Evolutionary conservation across 1,140 invertebrate species (phyloP).

Genomic region (Aphelenchoides besseyi): DNA sequence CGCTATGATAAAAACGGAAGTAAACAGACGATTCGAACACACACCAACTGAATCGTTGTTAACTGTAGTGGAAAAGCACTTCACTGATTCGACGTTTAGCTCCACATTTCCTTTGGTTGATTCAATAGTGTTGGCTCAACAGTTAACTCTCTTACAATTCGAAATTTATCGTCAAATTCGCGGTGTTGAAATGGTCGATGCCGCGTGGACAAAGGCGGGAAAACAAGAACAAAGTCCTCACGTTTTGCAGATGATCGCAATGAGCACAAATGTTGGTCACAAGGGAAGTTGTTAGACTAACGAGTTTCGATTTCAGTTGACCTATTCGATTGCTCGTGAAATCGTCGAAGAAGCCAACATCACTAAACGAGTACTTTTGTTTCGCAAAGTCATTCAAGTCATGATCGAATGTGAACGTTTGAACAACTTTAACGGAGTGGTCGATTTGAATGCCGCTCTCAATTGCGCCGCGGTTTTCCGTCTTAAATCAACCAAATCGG

Average conservation of each 20-base stretch:
- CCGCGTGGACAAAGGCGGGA: neutral
- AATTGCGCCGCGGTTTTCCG: neutral
- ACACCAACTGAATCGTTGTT: neutral
- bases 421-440: neutral
- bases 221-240: neutral
- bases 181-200: neutral
- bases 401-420: neutral
- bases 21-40: neutral
- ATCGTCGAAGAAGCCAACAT: neutral
- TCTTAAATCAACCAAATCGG: neutral
- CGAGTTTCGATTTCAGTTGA: neutral
- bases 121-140: neutral
- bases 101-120: neutral
- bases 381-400: neutral
- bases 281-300: neutral
- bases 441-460: neutral
- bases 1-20: neutral
- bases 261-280: conserved; percentile 4
- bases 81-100: neutral
- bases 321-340: neutral
- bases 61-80: neutral
- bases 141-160: neutral
- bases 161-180: neutral
- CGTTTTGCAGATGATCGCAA: neutral
- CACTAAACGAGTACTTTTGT: neutral